Evolutionary conservation across 2,797 vertebrate species (phyloP).

Genomic region (Rhincodon typus): DNA sequence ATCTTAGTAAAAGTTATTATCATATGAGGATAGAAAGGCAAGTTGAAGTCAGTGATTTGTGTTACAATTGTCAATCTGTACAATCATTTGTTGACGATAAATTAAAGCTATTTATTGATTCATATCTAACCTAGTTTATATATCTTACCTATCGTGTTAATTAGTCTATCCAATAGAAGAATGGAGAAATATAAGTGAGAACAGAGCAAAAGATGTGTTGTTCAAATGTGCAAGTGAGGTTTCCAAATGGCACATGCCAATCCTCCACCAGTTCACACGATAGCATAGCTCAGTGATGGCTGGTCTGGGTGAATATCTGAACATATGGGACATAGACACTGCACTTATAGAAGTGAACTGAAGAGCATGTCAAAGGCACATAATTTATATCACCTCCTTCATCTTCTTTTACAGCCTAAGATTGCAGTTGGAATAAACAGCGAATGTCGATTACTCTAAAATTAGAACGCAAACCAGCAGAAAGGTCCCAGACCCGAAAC

Average conservation of each 20-base stretch:
- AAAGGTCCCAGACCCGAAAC: too few species aligned
- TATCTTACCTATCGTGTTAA: neutral
- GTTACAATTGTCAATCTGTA: neutral
- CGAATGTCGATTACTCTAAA: neutral
- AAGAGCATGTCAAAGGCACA: neutral
- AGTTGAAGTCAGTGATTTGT: neutral
- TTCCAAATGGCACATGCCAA: neutral
- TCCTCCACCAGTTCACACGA: neutral
- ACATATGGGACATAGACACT: neutral
- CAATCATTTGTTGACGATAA: neutral
- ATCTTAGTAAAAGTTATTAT: neutral
- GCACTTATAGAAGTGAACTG: neutral
- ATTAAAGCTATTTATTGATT: neutral
- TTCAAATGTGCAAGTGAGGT: neutral
- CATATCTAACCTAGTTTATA: neutral
- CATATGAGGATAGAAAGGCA: neutral
- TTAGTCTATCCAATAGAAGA: neutral
- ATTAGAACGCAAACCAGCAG: neutral
- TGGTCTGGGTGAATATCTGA: neutral
- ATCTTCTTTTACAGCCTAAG: neutral
- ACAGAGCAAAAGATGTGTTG: neutral
- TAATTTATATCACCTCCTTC: neutral
- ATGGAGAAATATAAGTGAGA: neutral
- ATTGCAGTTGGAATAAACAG: neutral
- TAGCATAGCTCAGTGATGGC: neutral